These are phyloP conservation scores for Platyrinchus mystaceus DNA, from an alignment of 2,797 vertebrate species.

Conservation along the genomic window DNA sequence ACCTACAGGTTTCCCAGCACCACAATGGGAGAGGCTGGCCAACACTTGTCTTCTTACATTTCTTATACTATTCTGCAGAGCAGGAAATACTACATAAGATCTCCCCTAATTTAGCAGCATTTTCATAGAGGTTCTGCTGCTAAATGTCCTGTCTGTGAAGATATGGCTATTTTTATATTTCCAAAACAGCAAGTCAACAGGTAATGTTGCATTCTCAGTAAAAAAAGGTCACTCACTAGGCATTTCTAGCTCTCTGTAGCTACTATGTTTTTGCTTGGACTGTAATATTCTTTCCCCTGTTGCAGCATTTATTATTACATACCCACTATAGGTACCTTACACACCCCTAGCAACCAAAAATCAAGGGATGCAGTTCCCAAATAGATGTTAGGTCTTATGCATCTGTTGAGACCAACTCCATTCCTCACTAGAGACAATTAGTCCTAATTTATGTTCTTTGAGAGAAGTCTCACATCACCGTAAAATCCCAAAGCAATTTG, in stretches of 20 bases:
- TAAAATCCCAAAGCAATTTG: conserved; percentile 10
- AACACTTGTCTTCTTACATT: background rate
- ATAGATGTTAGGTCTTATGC: background rate
- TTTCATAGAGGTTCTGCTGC: background rate
- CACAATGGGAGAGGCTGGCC: rapidly evolving
- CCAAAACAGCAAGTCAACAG: background rate
- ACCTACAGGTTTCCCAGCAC: background rate
- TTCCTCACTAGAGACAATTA: background rate
- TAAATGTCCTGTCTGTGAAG: background rate
- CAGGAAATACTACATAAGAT: background rate
- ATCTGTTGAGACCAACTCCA: background rate
- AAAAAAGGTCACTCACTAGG: background rate
- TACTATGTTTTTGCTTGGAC: background rate
- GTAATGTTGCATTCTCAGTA: background rate
- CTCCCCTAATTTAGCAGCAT: background rate
- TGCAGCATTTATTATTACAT: background rate
- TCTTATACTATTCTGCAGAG: too few species aligned
- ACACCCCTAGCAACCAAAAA: background rate
- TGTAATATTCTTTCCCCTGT: background rate
- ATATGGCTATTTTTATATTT: background rate
- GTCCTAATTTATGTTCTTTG: background rate
- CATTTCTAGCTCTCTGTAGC: background rate
- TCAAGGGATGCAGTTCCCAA: background rate
- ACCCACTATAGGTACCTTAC: background rate
- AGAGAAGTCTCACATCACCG: background rate